Evolutionary conservation across 2,797 vertebrate genomes (phyloP).

Genomic region (Lithobates sylvaticus): DNA sequence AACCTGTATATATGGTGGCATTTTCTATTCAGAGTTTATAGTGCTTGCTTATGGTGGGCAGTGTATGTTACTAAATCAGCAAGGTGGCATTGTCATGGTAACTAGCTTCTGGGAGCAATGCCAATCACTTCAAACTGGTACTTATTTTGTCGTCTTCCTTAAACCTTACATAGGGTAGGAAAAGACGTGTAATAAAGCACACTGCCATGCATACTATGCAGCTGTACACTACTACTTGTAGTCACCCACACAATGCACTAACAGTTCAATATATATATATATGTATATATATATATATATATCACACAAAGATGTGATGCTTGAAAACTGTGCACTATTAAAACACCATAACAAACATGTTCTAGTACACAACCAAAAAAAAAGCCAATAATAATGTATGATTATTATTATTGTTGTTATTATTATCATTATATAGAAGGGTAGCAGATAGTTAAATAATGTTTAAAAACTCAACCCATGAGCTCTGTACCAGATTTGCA

Average conservation of each 20-base stretch:
- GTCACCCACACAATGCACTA: background rate
- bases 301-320: background rate
- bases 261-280: background rate
- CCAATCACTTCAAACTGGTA: constrained; percentile 35
- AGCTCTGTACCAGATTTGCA: no score
- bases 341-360: background rate
- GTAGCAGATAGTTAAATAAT: no score
- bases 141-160: constrained; percentile 25
- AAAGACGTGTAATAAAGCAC: background rate
- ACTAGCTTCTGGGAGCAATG: constrained; percentile 25
- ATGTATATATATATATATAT: background rate
- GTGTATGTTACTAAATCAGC: constrained; percentile 7
- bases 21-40: constrained; percentile 3
- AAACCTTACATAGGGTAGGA: constrained; percentile 7
- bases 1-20: background rate
- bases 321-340: background rate
- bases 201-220: background rate
- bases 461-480: no score
- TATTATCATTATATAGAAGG: no score
- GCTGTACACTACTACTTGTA: background rate
- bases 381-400: no score
- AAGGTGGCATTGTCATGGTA: constrained; percentile 23
- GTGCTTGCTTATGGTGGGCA: background rate
- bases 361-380: no score
- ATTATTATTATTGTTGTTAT: no score